Base-by-base conservation (phyloP, 2,113 vertebrate genomes). In the Zosterops pallidus region DNA sequence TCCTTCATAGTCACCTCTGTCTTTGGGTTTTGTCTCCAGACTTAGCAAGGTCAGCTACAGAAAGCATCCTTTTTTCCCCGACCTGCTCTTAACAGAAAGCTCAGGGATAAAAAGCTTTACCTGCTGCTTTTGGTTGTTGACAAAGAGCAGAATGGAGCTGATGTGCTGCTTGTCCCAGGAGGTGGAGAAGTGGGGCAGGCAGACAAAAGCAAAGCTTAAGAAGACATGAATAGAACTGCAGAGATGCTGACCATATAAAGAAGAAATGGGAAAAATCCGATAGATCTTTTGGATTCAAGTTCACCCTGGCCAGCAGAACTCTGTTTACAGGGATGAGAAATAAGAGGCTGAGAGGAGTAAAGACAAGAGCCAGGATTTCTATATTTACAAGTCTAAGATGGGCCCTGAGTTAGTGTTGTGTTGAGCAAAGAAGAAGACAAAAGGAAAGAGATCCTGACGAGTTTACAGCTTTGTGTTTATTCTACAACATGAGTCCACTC, bases 101-200 rank as follows among this genome's bases (percentile, higher is more conserved):
- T 71, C 50, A 41, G 52, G 52, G 67, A 75, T 89, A 42, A 95
- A 84, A 60, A 78, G 52, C 86, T 86, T 92, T 78, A 26, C 69
- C 56, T 86, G 18, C 69, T 67, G 69, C 72, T 89, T 77, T 70
- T 63, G 80, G 69, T 46, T 94, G 86, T 91, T 94, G 89, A 81
- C 76, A 57, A 79, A 87, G 78, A 84, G 33, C 47, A 25, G 69
- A 42, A n/a, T 22, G 24, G 59, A 83, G 80, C 68, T 64, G 89
- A 52, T 75, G 69, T 0, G 11, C 70, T 75, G 56, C 64, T 80
- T 80, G 59, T 88, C 78, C 26, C 83, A 35, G 69, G 56, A 75
- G 69, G 52, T 18, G 71, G 71, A 69, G 63, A 89, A 86, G 23
- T 35, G 68, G 42, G 46, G 28, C 64, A 83, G 50, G n/a, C 37